A percentile compares a stretch with the other conserved stretches of the same genome.
Evolutionary conservation across 2,888 invertebrate species (phyloP).

Genomic region (Volucella inflata): DNA sequence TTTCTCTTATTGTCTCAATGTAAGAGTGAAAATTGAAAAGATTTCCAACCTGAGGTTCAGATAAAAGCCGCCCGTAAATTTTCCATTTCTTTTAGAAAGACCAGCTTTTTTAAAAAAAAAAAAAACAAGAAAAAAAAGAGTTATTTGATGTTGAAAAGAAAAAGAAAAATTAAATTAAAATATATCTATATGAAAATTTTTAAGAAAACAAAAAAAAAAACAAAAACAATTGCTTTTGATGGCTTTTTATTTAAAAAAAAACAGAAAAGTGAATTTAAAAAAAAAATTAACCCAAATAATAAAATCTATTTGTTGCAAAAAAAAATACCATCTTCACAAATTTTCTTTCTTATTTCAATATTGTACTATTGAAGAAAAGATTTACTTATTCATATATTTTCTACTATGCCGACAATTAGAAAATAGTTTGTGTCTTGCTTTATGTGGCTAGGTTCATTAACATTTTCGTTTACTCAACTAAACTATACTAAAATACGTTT

Average conservation of each 20-base stretch:
- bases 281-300: constrained; percentile 47
- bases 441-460: too few relatives aligned
- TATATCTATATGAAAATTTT: constrained; percentile 49
- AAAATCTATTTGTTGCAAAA: constrained; percentile 68
- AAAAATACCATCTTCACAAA: constrained; percentile 57
- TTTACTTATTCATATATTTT: constrained; percentile 5
- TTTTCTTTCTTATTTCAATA: constrained; percentile 51
- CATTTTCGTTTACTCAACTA: too few relatives aligned
- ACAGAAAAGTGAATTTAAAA: constrained; percentile 61
- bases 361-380: constrained; percentile 6
- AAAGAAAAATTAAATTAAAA: constrained; percentile 78
- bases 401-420: not conserved
- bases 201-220: constrained; percentile 10
- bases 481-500: too few relatives aligned
- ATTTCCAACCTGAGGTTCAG: not conserved
- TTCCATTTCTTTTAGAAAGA: not conserved
- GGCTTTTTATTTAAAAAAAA: constrained; percentile 76
- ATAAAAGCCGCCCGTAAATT: not conserved
- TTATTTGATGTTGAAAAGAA: constrained; percentile 43
- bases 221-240: constrained; percentile 74
- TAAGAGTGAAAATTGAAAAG: constrained; percentile 30
- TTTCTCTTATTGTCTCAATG: constrained; percentile 2
- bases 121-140: constrained; percentile 9
- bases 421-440: too few relatives aligned
- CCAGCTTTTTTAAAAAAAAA: constrained; percentile 3